phyloP scores from a whole-genome alignment of 2,888 invertebrate genomes.

The Eurytoma adleriae region DNA sequence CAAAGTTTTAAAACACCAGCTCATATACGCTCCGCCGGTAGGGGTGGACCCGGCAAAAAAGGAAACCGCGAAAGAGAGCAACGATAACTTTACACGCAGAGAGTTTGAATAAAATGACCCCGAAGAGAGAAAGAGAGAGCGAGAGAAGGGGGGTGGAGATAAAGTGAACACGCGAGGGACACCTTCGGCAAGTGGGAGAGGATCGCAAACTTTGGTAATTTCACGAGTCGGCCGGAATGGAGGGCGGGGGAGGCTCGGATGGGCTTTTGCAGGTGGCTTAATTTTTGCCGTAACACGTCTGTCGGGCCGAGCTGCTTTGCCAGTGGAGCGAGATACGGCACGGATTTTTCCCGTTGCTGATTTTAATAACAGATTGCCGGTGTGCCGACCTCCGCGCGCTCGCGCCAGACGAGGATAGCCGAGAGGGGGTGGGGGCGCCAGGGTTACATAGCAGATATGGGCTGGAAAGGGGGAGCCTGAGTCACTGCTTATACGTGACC shows the following conservation, averaged over 20 bases:
- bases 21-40: conserved; percentile 7
- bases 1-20: conserved; percentile 36
- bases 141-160: conserved; percentile 23
- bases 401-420: background rate
- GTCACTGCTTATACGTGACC: conserved; percentile 74
- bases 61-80: conserved; percentile 6
- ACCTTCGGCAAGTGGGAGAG: conserved; percentile 55
- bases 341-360: conserved; percentile 76
- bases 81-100: conserved; percentile 32
- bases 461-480: conserved; percentile 62
- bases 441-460: conserved; percentile 40
- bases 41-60: background rate
- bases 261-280: conserved; percentile 70
- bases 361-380: conserved; percentile 74
- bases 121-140: background rate
- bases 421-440: background rate
- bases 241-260: conserved; percentile 55
- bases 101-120: conserved; percentile 32
- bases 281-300: conserved; percentile 75
- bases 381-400: conserved; percentile 49
- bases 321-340: conserved; percentile 72
- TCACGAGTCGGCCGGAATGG: conserved; percentile 52
- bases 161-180: conserved; percentile 48
- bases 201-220: conserved; percentile 57
- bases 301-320: conserved; percentile 63